Conservation (phyloP, 2,888 invertebrate genomes). For the Adela reaumurella region DNA sequence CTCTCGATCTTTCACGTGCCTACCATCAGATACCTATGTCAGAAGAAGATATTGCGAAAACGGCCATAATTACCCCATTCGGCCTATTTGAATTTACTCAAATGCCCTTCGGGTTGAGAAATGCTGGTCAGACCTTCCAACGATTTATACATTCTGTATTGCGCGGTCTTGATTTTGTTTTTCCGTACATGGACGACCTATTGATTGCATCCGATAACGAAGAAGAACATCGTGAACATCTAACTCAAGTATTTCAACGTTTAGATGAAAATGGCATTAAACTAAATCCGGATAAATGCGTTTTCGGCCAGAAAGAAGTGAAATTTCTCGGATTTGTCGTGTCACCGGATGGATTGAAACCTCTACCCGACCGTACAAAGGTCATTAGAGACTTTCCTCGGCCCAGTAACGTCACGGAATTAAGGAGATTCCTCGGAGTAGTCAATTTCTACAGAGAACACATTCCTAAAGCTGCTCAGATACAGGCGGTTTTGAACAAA, state of each 20-base stretch:
- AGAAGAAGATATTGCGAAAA: constrained; percentile 22
- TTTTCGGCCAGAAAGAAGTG: constrained; percentile 1
- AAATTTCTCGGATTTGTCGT: too few relatives aligned
- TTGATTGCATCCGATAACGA: constrained; percentile 14
- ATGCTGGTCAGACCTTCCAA: constrained; percentile 11
- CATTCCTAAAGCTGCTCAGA: too few relatives aligned
- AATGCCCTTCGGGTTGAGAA: constrained; percentile 5
- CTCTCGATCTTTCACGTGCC: constrained; percentile 15
- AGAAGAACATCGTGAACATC: constrained; percentile 7
- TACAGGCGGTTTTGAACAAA: too few relatives aligned
- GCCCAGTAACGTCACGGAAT: too few relatives aligned
- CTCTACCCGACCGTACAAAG: too few relatives aligned
- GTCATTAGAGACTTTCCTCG: too few relatives aligned
- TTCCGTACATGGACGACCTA: constrained; percentile 20
- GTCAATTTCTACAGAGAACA: too few relatives aligned
- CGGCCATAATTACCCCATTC: constrained; percentile 19
- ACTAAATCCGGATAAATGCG: not conserved
- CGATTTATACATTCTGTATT: constrained; percentile 11
- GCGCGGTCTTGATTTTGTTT: constrained; percentile 9
- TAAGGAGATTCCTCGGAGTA: too few relatives aligned
- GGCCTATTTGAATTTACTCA: constrained; percentile 15
- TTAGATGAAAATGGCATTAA: constrained; percentile 6
- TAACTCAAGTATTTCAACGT: constrained; percentile 6
- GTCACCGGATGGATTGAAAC: too few relatives aligned
- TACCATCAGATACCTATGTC: constrained; percentile 24